Base-by-base conservation (phyloP, 2,888 invertebrate species). In the Daptonema setosum region DNA sequence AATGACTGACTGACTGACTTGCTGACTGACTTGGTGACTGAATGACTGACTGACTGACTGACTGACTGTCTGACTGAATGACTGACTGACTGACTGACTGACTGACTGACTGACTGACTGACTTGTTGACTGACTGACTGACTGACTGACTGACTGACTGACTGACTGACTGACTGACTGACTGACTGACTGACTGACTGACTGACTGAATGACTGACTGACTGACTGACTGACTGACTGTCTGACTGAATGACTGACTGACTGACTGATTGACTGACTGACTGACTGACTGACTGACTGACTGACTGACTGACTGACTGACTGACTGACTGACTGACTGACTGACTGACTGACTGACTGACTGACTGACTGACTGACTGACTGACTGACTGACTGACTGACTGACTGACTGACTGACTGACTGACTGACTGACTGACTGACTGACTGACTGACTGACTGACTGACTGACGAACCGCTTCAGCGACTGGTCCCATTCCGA, bases 401-500 rank as follows among this genome's bases (percentile, higher is more conserved):
- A 3, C 5, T 22, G 2, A 25, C 26, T 24, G 11, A 11, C 25
- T 25, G 8, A 24, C 8, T n/a, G 2, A 28, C 29, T 29, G 3
- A 52, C 61, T 66, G 68, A 57, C 65, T 66, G 20, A 68, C 58
- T n/a, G 59, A 58, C 52, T 59, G 60, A n/a, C n/a, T n/a, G n/a
- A n/a, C n/a, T n/a, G n/a, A n/a, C n/a, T 50, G 25, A 51, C 8
- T 11, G 8, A 3, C 5, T 22, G 2, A 25, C 26, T 24, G 11
- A 11, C 25, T 25, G 8, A 24, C 8, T n/a, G 2, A 28, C 29
- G 20, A 8, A 52, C 61, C 66, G 68, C 58, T 65, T 66, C 22
- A 68, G 58, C n/a, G 59, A 58, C 52, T 59, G 60, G 54, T 68
- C 68, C 47, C 66, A 60, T 50, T 70, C 68, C 55, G 62, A 62